Conservation (phyloP, 2,888 invertebrate genomes). For the Ectobius pallidus region DNA sequence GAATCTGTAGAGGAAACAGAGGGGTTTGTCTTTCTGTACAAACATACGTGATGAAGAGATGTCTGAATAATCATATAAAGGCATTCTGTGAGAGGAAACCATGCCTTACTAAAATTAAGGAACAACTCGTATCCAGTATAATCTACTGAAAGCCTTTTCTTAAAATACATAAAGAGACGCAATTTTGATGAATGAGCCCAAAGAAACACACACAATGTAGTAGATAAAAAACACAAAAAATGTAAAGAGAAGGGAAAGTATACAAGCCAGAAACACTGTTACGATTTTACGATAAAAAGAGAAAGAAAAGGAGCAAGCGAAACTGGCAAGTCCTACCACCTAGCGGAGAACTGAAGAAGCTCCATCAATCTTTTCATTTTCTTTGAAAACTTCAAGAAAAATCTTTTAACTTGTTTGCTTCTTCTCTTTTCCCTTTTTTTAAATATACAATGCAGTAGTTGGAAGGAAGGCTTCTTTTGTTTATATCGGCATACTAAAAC, state of each 20-base stretch:
- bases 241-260: not conserved
- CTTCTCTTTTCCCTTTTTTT: not conserved
- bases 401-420: slow-evolving; percentile 19
- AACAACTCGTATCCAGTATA: too few species aligned
- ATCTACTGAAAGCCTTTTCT: too few species aligned
- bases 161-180: too few species aligned
- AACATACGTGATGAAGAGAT: too few species aligned
- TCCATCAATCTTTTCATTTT: slow-evolving; percentile 28
- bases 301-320: not conserved
- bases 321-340: slow-evolving; percentile 14
- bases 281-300: not conserved
- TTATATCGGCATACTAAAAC: slow-evolving; percentile 9
- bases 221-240: too few species aligned
- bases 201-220: not conserved
- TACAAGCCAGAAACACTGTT: not conserved
- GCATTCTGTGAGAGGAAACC: too few species aligned
- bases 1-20: too few species aligned
- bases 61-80: too few species aligned
- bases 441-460: not conserved
- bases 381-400: slow-evolving; percentile 19
- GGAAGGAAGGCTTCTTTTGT: not conserved
- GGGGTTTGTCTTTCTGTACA: too few species aligned
- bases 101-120: too few species aligned
- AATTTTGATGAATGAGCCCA: not conserved
- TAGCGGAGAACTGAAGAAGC: slow-evolving; percentile 25